Percentiles rank a stretch among this genome's conserved stretches.
Conservation (phyloP, 1,140 invertebrate genomes). For the Chrysomallon squamiferum region DNA sequence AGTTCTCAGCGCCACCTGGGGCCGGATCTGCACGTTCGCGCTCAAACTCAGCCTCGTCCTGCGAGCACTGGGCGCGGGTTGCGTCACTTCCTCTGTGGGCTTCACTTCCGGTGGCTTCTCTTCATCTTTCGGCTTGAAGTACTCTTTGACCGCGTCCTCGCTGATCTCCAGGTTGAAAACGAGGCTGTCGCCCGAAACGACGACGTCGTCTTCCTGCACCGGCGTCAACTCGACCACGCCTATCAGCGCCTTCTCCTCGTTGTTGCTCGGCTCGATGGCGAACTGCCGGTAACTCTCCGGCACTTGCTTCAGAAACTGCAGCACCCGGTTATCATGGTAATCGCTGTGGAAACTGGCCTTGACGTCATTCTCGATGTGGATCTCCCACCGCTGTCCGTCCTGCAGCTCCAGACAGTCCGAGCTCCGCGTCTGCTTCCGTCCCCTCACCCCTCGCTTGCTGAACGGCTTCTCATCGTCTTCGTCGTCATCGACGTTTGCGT, state of each 20-base stretch:
- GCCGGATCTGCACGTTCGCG: too few relatives aligned
- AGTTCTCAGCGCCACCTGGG: slow-evolving; percentile 27
- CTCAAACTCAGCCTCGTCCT: too few relatives aligned
- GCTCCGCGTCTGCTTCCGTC: slow-evolving; percentile 1
- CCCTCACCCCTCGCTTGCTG: slow-evolving; percentile 12
- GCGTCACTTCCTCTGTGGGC: slow-evolving; percentile 9
- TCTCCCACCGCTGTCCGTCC: slow-evolving; percentile 46
- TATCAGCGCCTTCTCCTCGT: slow-evolving; percentile 35
- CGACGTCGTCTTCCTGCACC: slow-evolving; percentile 27
- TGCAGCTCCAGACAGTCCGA: slow-evolving; percentile 41
- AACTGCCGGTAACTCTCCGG: slow-evolving; percentile 48
- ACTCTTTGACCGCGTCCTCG: slow-evolving; percentile 40
- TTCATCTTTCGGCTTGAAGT: slow-evolving; percentile 41
- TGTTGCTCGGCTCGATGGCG: slow-evolving; percentile 44
- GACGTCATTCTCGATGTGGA: slow-evolving; percentile 41
- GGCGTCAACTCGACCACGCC: slow-evolving; percentile 42
- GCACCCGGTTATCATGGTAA: slow-evolving; percentile 35
- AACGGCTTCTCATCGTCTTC: slow-evolving; percentile 1
- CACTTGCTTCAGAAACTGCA: slow-evolving; percentile 43
- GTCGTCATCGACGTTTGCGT: neutral
- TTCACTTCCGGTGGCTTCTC: slow-evolving; percentile 43
- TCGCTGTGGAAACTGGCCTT: slow-evolving; percentile 39
- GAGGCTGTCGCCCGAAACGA: slow-evolving; percentile 27
- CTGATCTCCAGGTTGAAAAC: slow-evolving; percentile 38
- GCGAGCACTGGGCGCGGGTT: too few relatives aligned